A percentile compares a stretch with the other conserved stretches of the same genome.
Evolutionary conservation across 2,888 invertebrate genomes (phyloP).

Genomic region (Andrena dorsata): DNA sequence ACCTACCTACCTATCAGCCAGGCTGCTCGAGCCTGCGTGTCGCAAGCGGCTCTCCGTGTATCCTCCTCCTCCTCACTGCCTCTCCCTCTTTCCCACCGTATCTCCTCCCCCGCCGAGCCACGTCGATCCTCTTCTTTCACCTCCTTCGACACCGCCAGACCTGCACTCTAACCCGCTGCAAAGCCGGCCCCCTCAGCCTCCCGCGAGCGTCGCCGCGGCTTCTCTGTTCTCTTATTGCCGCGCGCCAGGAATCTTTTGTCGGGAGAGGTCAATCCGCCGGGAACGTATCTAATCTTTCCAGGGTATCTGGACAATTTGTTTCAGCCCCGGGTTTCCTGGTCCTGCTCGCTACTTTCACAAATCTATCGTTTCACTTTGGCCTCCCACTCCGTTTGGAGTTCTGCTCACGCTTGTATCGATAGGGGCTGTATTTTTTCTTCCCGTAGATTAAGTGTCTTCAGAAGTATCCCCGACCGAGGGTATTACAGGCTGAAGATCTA

Average conservation of each 20-base stretch:
- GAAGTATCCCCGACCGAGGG: no score
- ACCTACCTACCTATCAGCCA: slow-evolving; percentile 72
- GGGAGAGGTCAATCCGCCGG: slow-evolving; percentile 51
- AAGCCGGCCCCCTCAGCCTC: slow-evolving; percentile 42
- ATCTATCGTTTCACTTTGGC: slow-evolving; percentile 24
- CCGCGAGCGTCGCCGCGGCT: slow-evolving; percentile 32
- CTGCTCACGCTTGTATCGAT: background rate
- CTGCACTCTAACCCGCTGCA: slow-evolving; percentile 68
- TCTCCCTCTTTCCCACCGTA: slow-evolving; percentile 16
- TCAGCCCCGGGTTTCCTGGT: slow-evolving; percentile 44
- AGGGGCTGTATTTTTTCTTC: no score
- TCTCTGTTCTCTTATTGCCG: slow-evolving; percentile 43
- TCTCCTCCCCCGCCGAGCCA: slow-evolving; percentile 46
- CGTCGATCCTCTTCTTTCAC: slow-evolving; percentile 68
- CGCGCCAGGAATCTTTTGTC: slow-evolving; percentile 43
- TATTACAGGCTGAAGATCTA: no score
- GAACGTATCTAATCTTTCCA: slow-evolving; percentile 60
- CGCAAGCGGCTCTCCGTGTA: slow-evolving; percentile 74
- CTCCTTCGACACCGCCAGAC: slow-evolving; percentile 63
- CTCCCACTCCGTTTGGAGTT: slow-evolving; percentile 2
- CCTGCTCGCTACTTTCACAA: slow-evolving; percentile 48
- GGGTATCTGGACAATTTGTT: slow-evolving; percentile 63
- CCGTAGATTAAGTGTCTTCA: no score
- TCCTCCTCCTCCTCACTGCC: slow-evolving; percentile 62
- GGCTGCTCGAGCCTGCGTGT: slow-evolving; percentile 72